These are phyloP conservation scores for Masnerella sp. DNA, from an alignment of 2,888 invertebrate genomes.

Conservation along the genomic window DNA sequence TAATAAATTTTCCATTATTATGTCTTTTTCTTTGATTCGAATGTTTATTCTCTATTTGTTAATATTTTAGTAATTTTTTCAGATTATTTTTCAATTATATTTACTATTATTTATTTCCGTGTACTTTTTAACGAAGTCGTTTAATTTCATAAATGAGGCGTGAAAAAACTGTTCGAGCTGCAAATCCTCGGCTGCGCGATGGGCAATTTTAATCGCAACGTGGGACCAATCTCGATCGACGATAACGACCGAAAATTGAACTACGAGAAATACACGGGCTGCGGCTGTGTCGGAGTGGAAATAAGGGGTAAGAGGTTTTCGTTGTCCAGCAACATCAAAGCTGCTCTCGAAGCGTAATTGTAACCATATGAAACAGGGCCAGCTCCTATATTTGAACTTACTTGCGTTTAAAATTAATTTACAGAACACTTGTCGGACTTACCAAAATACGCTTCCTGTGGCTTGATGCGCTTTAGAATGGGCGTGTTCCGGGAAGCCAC, in stretches of 20 bases:
- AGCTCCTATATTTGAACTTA: conserved; percentile 29
- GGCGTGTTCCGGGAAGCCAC: conserved; percentile 81
- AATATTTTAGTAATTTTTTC: too few species aligned
- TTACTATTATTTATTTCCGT: too few species aligned
- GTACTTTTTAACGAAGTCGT: conserved; percentile 5
- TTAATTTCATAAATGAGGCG: too few species aligned
- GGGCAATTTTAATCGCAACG: conserved; percentile 80
- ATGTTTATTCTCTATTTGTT: too few species aligned
- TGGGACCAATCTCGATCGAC: conserved; percentile 70
- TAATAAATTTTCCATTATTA: too few species aligned
- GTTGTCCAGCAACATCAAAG: conserved; percentile 5
- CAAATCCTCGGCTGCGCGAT: conserved; percentile 81
- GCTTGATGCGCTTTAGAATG: conserved; percentile 81
- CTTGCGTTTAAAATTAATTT: conserved; percentile 55
- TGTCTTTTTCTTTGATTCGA: too few species aligned
- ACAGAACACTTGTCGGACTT: conserved; percentile 79
- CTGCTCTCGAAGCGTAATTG: conserved; percentile 8
- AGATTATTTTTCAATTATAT: too few species aligned
- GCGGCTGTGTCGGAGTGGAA: conserved; percentile 76
- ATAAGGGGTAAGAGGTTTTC: conserved; percentile 71
- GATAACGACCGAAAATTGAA: conserved; percentile 71
- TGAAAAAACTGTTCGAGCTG: conserved; percentile 81
- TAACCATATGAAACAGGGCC: conserved; percentile 22
- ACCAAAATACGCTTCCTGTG: conserved; percentile 82
- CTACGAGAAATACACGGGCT: conserved; percentile 71